Conservation (phyloP, 2,797 vertebrate genomes). For the Triplophysa yarkandensis region DNA sequence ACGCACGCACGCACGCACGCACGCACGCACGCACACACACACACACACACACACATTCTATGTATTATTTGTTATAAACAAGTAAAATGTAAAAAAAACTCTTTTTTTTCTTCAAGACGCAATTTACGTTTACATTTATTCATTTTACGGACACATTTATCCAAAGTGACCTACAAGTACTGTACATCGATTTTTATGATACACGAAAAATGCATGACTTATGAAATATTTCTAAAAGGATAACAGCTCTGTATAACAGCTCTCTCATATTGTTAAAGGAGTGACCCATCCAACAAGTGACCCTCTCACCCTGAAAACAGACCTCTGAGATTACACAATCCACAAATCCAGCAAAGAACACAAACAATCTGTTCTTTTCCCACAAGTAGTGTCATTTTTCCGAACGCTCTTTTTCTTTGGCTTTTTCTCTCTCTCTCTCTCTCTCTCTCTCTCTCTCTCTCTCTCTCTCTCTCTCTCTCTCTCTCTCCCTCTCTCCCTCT, state of each 20-base stretch:
- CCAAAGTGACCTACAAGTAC: no score
- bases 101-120: no score
- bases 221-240: neutral
- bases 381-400: conserved; percentile 72
- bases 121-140: no score
- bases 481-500: no score
- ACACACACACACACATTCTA: no score
- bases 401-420: conserved; percentile 67
- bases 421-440: conserved; percentile 58
- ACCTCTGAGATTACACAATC: conserved; percentile 58
- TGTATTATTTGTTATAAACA: no score
- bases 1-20: no score
- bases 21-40: no score
- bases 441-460: conserved; percentile 55
- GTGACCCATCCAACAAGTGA: conserved; percentile 28
- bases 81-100: no score
- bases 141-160: no score
- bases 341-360: conserved; percentile 64
- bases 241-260: conserved; percentile 22
- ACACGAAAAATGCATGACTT: neutral
- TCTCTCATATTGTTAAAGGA: conserved; percentile 19
- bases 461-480: no score
- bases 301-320: conserved; percentile 43
- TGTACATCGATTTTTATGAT: no score
- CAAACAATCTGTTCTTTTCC: conserved; percentile 77